These are phyloP conservation scores for Torymus texanus DNA, from an alignment of 2,888 invertebrate genomes.

Conservation along the genomic window DNA sequence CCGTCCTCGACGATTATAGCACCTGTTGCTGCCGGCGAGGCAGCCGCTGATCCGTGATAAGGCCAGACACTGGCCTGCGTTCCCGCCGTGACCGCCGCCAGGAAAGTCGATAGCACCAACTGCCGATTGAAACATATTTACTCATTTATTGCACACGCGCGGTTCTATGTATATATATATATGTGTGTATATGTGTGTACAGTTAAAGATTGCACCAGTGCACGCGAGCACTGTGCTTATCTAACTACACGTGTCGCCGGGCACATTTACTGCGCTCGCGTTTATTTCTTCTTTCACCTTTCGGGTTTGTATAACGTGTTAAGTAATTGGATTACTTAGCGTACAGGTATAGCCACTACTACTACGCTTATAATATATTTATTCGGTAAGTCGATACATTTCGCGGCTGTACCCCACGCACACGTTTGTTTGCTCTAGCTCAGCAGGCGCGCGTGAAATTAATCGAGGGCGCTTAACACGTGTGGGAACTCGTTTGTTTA, in stretches of 20 bases:
- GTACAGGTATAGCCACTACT: too few species aligned
- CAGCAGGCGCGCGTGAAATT: too few species aligned
- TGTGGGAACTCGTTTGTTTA: too few species aligned
- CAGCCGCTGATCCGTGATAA: slow-evolving; percentile 62
- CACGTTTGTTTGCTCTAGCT: too few species aligned
- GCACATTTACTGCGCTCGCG: too few species aligned
- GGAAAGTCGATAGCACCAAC: slow-evolving; percentile 58
- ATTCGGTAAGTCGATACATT: too few species aligned
- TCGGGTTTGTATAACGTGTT: background rate
- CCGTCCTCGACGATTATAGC: slow-evolving; percentile 52
- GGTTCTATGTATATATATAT: too few species aligned
- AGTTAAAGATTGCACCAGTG: background rate
- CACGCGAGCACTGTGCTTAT: background rate
- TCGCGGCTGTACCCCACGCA: too few species aligned
- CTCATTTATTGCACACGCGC: slow-evolving; percentile 9
- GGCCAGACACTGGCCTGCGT: slow-evolving; percentile 63
- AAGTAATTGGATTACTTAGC: slow-evolving; percentile 19
- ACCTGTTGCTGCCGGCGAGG: slow-evolving; percentile 63
- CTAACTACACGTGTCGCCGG: slow-evolving; percentile 6
- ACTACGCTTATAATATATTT: too few species aligned
- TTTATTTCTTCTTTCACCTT: too few species aligned
- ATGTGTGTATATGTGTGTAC: too few species aligned
- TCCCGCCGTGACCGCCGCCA: slow-evolving; percentile 52
- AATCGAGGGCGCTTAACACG: too few species aligned
- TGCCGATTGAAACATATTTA: slow-evolving; percentile 32